Percentiles rank a stretch among this genome's conserved stretches.
phyloP scores from a whole-genome alignment of 2,888 invertebrate genomes.

The Drosophila greeni region DNA sequence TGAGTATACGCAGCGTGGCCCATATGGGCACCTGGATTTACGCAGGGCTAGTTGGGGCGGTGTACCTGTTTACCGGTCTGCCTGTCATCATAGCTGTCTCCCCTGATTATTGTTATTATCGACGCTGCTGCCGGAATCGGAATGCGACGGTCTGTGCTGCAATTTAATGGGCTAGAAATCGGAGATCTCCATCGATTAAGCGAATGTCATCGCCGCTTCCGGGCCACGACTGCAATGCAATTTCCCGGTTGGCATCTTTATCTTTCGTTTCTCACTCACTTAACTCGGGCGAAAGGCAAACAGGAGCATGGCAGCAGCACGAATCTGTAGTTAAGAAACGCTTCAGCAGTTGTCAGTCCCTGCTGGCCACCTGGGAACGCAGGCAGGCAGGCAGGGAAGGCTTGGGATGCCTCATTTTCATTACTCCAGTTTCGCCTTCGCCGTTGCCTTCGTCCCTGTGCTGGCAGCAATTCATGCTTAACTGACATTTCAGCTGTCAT shows the following conservation, averaged over 20 bases:
- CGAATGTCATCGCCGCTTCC: conserved; percentile 25
- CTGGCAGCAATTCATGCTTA: conserved; percentile 60
- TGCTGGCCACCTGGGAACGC: conserved; percentile 28
- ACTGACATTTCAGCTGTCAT: conserved; percentile 74
- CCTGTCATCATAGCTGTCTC: conserved; percentile 15
- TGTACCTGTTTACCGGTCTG: conserved; percentile 11
- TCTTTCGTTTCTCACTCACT: conserved; percentile 31
- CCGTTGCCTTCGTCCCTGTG: conserved; percentile 9
- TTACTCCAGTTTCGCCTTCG: conserved; percentile 33
- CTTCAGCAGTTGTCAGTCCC: conserved; percentile 40
- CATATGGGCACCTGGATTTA: conserved; percentile 8
- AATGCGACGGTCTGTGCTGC: conserved; percentile 3
- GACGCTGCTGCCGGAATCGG: conserved; percentile 19
- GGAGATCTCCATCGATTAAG: conserved; percentile 23
- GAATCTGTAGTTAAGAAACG: conserved; percentile 39
- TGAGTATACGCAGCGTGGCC: conserved; percentile 57
- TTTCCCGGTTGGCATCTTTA: conserved; percentile 37
- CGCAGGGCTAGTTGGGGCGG: neutral
- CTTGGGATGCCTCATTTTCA: conserved; percentile 48
- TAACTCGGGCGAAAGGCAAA: conserved; percentile 37
- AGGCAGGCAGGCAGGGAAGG: neutral
- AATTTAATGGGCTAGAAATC: conserved; percentile 28
- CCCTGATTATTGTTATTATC: conserved; percentile 39
- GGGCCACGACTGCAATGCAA: conserved; percentile 27
- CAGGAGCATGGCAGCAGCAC: conserved; percentile 7